These are phyloP conservation scores for Holothuria glaberrima DNA, from an alignment of 35 echinoderm and acorn worm genomes.

Conservation along the genomic window DNA sequence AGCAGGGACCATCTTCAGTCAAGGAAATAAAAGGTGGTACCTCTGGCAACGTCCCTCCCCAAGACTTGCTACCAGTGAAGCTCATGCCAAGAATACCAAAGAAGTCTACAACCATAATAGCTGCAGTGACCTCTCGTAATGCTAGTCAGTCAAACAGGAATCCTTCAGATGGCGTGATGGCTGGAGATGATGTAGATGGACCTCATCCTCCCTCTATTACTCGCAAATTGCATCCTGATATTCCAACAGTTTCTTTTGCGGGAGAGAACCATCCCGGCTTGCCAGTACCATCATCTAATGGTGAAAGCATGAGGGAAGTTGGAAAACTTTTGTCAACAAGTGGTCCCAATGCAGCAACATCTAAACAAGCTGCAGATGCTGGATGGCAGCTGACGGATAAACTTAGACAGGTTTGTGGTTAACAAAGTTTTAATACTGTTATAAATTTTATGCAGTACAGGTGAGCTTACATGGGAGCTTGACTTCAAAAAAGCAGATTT, in stretches of 20 bases:
- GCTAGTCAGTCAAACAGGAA: too few species aligned
- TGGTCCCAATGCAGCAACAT: not conserved
- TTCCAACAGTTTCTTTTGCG: not conserved
- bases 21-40: too few species aligned
- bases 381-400: conserved; percentile 20
- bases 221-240: conserved; percentile 6
- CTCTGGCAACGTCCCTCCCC: not conserved
- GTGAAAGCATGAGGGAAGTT: not conserved
- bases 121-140: too few species aligned
- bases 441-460: too few species aligned
- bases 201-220: not conserved
- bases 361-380: conserved; percentile 19
- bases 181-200: not conserved
- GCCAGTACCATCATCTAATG: not conserved
- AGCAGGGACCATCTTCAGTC: too few species aligned
- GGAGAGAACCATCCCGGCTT: not conserved
- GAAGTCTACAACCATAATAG: not conserved
- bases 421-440: too few species aligned
- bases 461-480: too few species aligned
- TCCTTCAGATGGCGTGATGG: not conserved
- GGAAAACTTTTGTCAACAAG: not conserved
- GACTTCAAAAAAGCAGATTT: too few species aligned
- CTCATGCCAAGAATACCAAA: conserved; percentile 39
- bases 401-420: not conserved
- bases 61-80: conserved; percentile 9